Base-by-base conservation (phyloP, 2,888 invertebrate genomes). In the Drosophila affinis region DNA sequence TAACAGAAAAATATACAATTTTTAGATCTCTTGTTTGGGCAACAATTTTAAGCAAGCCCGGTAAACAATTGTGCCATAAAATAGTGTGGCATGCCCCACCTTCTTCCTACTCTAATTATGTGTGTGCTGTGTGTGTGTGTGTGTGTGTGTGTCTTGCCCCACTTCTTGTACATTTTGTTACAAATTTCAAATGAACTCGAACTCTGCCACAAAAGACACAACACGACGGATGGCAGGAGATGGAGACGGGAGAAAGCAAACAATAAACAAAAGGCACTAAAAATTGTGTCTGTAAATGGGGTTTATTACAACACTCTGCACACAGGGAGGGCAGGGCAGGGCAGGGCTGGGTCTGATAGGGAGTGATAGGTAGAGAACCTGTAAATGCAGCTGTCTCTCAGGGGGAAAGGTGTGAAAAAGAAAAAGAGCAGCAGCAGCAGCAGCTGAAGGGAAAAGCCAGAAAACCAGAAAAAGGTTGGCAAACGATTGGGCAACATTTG, bases 151-250 rank as follows among this genome's bases (percentile, higher is more conserved):
- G 24, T 6, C 24, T 4, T 24, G 56, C 17, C 73, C 69, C 59
- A 62, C 29, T 62, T 69, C 34, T 59, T 54, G 39, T 29, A 21
- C 14, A 29, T 57, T 46, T 46, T 59, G 61, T 39, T 64, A 72
- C 72, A 56, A 72, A 64, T 80, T 85, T 80, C 62, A 72, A 82
- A 79, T 78, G 69, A 82, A 85, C 76, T 82, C 72, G 71, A 71
- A 62, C 71, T 62, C 62, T 57, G 58, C 17, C 49, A 44, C 45
- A 59, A 63, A 60, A 46, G 51, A 44, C 39, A 27, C 27, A 14
- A 24, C n/a, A 24, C n/a, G 4, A n/a, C 5, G 45, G 44, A 55
- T 51, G 61, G 44, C 2, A 24, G n/a, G n/a, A 12, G 39, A n/a
- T n/a, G 12, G 14, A 12, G 39, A n/a, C 21, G 12, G 14, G 21